These are phyloP conservation scores for Nymphalis urticae DNA, from an alignment of 2,888 invertebrate species.

Conservation along the genomic window DNA sequence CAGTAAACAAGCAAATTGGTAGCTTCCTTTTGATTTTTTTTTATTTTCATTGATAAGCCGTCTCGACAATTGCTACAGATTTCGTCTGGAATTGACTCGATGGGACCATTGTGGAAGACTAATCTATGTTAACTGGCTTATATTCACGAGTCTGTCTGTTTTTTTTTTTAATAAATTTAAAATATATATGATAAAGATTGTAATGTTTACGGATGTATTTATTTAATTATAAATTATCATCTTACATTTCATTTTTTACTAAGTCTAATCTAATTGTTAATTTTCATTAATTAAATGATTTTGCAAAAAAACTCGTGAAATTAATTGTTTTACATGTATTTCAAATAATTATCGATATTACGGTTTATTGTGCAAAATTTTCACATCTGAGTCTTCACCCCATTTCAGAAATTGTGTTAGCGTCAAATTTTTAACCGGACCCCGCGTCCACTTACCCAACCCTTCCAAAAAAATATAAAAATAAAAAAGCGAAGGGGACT, in stretches of 20 bases:
- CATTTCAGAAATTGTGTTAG: conserved; percentile 69
- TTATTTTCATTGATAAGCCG: conserved; percentile 77
- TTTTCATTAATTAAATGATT: too few relatives aligned
- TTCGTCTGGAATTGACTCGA: conserved; percentile 65
- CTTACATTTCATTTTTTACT: too few relatives aligned
- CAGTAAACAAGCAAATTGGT: conserved; percentile 66
- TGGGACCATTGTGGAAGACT: conserved; percentile 35
- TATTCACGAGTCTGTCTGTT: background rate
- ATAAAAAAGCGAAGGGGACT: conserved; percentile 71
- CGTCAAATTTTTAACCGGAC: conserved; percentile 71
- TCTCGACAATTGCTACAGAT: conserved; percentile 73
- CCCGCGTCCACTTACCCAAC: conserved; percentile 76
- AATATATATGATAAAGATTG: too few relatives aligned
- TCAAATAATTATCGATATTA: background rate
- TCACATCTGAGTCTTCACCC: conserved; percentile 30
- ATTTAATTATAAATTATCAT: too few relatives aligned
- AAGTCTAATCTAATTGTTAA: too few relatives aligned
- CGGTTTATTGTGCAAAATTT: conserved; percentile 8
- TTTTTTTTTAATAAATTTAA: too few relatives aligned
- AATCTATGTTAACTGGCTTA: conserved; percentile 13
- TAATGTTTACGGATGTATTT: too few relatives aligned
- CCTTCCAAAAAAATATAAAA: conserved; percentile 71
- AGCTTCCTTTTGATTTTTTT: conserved; percentile 76
- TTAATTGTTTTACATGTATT: background rate
- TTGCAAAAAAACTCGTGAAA: background rate